Conservation (phyloP, 64 coral and sea anemone species). For the Catalaphyllia jardinei region DNA sequence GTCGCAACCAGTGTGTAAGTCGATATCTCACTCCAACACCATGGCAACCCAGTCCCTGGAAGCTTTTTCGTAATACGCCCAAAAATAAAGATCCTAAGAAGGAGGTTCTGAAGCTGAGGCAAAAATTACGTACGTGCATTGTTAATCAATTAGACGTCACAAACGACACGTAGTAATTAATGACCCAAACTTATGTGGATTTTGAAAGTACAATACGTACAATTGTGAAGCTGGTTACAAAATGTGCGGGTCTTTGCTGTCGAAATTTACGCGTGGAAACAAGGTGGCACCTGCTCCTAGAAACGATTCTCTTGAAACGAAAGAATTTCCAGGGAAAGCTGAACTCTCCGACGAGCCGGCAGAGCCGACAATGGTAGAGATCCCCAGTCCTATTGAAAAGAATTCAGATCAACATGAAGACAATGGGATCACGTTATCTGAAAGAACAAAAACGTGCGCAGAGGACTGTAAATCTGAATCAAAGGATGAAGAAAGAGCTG, state of each 20-base stretch:
- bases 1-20: too few relatives aligned
- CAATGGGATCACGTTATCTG: not conserved
- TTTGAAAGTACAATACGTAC: not conserved
- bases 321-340: not conserved
- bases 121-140: not conserved
- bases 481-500: not conserved
- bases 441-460: not conserved
- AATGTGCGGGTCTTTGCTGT: not conserved
- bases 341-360: not conserved
- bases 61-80: too few relatives aligned
- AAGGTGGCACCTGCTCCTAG: not conserved
- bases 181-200: not conserved
- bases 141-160: not conserved
- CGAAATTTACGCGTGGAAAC: not conserved
- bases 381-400: not conserved
- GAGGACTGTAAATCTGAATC: not conserved
- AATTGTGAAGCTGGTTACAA: not conserved
- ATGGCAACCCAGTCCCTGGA: too few relatives aligned
- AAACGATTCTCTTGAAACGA: not conserved
- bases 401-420: not conserved
- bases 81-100: not conserved
- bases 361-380: not conserved
- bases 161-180: not conserved
- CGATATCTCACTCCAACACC: too few relatives aligned
- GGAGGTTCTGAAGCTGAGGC: not conserved